Base-by-base conservation (phyloP, 53 echinoderm and acorn worm genomes). In the Pentamera pediparva region DNA sequence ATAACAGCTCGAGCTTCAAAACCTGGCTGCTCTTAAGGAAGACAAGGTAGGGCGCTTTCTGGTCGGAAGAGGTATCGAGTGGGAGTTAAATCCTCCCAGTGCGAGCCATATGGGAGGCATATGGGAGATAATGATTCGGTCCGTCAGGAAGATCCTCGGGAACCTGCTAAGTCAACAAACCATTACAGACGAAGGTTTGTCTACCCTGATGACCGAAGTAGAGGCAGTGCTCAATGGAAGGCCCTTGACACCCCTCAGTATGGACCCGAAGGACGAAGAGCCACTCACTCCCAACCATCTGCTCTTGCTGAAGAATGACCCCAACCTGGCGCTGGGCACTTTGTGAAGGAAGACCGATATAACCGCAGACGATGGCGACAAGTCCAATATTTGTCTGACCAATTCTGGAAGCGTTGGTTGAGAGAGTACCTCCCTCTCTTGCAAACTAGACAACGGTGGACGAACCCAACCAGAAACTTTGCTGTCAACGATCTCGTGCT, bases 251-350 rank as follows among this genome's bases (percentile, higher is more conserved):
- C 60, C 70, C 6, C 48, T 84, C 1, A 80, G 80, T 37, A 26
- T 67, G 32, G 89, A 84, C 39, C 77, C 84, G 4, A 61, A 36
- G 22, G 84, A 89, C 36, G 47, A 62, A 2, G 63, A 80, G 62
- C 76, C 89, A 15, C 26, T 85, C 35, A 89, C 85, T 0, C 85
- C 85, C 5, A 89, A 85, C 53, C 85, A 89, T 74, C 50, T 85
- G 24, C 41, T 89, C 5, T 77, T 84, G 11, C 45, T 81, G 58
- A 62, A 75, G 58, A 37, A 35, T 0, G 62, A 41, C n/a, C 67
- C 65, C 34, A 31, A 22, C 0, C 13, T 74, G 8, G 37, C 82
- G 0, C 89, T 82, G 12, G 85, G 81, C 12, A 38, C 31, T 81
- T 85, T 54, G 43, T 6, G 4, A 76, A 74, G 60, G 72, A 77